These are phyloP conservation scores for Lutraria lutraria DNA, from an alignment of 2,888 invertebrate genomes.

Conservation along the genomic window DNA sequence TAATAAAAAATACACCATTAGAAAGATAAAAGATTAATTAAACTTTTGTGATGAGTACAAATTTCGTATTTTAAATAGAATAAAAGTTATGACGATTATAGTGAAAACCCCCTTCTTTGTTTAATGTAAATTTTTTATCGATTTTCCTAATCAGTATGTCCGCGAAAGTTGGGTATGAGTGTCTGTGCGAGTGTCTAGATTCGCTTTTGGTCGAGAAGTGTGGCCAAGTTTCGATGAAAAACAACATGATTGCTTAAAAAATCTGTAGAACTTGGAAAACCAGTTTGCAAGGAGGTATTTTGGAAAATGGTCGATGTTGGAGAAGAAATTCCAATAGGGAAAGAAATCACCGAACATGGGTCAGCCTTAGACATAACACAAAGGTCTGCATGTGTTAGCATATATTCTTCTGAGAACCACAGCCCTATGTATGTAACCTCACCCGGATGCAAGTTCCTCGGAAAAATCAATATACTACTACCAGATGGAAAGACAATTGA, in stretches of 20 bases:
- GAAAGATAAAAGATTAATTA: no score
- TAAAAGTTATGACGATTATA: no score
- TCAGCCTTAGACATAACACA: neutral
- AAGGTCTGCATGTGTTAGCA: neutral
- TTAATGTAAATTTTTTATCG: no score
- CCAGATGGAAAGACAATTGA: neutral
- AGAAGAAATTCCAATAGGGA: neutral
- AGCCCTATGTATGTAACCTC: neutral
- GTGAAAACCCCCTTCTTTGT: no score
- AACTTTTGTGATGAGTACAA: no score
- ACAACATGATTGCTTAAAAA: slow-evolving; percentile 4
- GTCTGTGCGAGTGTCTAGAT: slow-evolving; percentile 8
- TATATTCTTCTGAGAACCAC: slow-evolving; percentile 1
- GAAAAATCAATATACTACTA: neutral
- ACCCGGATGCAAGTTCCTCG: neutral
- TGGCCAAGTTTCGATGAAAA: slow-evolving; percentile 23
- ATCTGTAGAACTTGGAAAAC: neutral
- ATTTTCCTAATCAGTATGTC: no score
- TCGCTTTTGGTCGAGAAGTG: slow-evolving; percentile 15
- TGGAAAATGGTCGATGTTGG: slow-evolving; percentile 18
- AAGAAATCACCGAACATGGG: neutral
- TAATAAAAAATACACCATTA: no score
- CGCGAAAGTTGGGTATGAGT: no score
- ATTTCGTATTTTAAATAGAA: no score
- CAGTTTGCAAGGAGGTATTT: slow-evolving; percentile 1